Percentiles rank a stretch among this genome's conserved stretches.
These are phyloP conservation scores for Nothobranchius kuhntae DNA, from an alignment of 2,113 vertebrate species.

Conservation along the genomic window DNA sequence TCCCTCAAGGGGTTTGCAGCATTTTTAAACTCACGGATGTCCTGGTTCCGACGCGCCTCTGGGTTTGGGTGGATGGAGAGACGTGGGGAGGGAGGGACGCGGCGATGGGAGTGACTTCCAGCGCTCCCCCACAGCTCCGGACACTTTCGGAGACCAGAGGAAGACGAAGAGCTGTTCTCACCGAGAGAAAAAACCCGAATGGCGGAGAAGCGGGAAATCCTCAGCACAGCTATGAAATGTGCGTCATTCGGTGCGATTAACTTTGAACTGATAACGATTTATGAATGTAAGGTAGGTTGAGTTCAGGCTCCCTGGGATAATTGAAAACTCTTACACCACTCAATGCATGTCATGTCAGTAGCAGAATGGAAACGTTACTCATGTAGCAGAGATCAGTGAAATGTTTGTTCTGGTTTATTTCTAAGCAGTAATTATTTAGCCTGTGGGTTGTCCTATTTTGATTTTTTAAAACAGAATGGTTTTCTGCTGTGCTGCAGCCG, in stretches of 20 bases:
- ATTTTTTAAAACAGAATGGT: background rate
- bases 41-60: background rate
- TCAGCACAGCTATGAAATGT: slow-evolving; percentile 16
- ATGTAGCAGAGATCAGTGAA: background rate
- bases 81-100: background rate
- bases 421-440: no score
- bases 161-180: slow-evolving; percentile 33
- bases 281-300: slow-evolving; percentile 44
- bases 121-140: slow-evolving; percentile 29
- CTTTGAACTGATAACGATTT: background rate
- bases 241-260: background rate
- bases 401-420: no score
- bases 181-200: background rate
- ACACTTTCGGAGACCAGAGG: slow-evolving; percentile 25
- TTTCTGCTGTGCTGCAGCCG: slow-evolving; percentile 18
- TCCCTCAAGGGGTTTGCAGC: no score
- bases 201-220: background rate
- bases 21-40: slow-evolving; percentile 10
- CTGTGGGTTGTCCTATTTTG: no score
- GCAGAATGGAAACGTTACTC: background rate
- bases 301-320: background rate
- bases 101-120: slow-evolving; percentile 52
- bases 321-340: background rate
- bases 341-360: background rate
- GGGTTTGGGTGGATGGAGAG: slow-evolving; percentile 5